Percentiles rank a stretch among this genome's conserved stretches.
phyloP scores from a whole-genome alignment of 2,113 vertebrate species.

The Candoia aspera region DNA sequence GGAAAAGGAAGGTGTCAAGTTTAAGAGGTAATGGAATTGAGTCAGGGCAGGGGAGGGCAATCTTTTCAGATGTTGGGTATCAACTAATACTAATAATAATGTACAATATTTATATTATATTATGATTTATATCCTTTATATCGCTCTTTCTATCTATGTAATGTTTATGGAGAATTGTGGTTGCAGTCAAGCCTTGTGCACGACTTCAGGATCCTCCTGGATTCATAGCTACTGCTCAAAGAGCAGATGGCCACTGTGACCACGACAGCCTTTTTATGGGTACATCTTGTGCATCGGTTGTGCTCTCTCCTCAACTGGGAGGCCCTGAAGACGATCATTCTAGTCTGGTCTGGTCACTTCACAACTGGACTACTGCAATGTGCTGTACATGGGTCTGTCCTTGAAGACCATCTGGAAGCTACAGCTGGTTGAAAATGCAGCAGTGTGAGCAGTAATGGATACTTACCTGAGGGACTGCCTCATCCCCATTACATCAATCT shows the following conservation, averaged over 20 bases:
- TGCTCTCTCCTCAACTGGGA: neutral
- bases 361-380: neutral
- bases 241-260: neutral
- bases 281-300: neutral
- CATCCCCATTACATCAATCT: too few relatives aligned
- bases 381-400: neutral
- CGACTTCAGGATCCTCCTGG: neutral
- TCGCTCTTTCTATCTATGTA: too few relatives aligned
- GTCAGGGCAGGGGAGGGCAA: neutral
- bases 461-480: too few relatives aligned
- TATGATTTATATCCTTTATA: too few relatives aligned
- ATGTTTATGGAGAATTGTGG: neutral
- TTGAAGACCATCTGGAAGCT: neutral
- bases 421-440: neutral
- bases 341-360: neutral
- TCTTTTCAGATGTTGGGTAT: too few relatives aligned
- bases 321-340: neutral
- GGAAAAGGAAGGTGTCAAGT: neutral
- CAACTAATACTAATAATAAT: too few relatives aligned
- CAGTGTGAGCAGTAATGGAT: neutral
- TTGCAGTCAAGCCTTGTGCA: neutral
- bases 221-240: neutral
- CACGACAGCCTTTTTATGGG: neutral
- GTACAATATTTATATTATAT: too few relatives aligned
- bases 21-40: neutral